Conservation (phyloP, 2,113 vertebrate genomes). For the Anas platyrhynchos region DNA sequence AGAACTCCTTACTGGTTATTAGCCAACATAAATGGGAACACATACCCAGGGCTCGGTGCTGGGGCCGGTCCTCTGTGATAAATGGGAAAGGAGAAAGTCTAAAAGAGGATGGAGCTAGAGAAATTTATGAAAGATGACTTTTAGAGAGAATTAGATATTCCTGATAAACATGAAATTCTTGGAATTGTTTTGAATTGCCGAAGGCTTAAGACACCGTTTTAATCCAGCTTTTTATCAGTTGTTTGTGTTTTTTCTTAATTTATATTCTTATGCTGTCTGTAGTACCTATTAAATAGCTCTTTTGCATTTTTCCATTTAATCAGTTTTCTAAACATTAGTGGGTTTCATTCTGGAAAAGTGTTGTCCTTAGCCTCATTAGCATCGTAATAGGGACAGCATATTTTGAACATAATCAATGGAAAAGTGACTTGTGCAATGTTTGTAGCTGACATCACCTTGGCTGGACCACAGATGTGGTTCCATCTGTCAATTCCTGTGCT, state of each 20-base stretch:
- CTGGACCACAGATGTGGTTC: constrained; percentile 9
- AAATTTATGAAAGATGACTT: neutral
- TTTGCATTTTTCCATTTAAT: constrained; percentile 10
- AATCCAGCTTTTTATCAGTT: neutral
- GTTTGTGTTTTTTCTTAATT: neutral
- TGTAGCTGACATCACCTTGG: constrained; percentile 23
- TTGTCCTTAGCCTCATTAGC: neutral
- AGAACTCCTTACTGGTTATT: neutral
- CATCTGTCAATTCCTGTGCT: constrained; percentile 22
- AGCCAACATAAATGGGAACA: neutral
- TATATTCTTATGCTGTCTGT: neutral
- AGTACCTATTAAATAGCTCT: neutral
- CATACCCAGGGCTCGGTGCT: too few relatives aligned
- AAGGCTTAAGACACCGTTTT: neutral
- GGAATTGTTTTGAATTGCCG: neutral
- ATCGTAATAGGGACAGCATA: neutral
- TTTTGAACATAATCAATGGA: neutral
- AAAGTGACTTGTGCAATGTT: neutral
- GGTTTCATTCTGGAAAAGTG: neutral
- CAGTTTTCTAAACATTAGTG: neutral
- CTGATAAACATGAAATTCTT: neutral
- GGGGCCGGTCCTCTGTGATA: neutral
- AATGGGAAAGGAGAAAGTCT: neutral
- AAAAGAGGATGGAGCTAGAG: neutral
- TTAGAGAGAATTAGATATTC: neutral